Evolutionary conservation across 2,797 vertebrate genomes (phyloP).

Genomic region (Anguilla marmorata): DNA sequence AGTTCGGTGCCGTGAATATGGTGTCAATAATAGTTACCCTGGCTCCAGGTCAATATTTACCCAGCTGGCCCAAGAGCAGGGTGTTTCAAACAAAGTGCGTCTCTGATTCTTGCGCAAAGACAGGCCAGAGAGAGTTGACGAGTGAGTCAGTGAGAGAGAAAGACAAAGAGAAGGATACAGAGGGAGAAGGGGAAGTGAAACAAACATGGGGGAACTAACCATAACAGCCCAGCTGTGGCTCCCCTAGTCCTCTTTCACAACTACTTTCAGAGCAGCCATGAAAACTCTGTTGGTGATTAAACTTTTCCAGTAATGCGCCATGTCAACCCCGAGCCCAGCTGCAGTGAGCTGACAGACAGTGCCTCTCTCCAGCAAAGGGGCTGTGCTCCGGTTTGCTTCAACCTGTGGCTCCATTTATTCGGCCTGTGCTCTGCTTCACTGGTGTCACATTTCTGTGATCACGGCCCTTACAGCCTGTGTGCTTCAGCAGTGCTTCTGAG

Average conservation of each 20-base stretch:
- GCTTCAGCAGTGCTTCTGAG: constrained; percentile 28
- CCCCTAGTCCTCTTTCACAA: background rate
- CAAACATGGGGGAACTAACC: background rate
- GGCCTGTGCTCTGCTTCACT: background rate
- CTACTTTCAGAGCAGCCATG: background rate
- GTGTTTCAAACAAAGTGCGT: constrained; percentile 4
- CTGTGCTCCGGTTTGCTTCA: background rate
- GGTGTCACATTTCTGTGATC: background rate
- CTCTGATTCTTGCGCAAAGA: background rate
- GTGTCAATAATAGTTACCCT: constrained; percentile 23
- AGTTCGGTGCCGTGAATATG: background rate
- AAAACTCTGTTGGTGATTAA: background rate
- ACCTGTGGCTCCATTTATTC: background rate
- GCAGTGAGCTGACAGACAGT: background rate
- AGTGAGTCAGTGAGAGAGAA: background rate
- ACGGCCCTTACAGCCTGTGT: constrained; percentile 32
- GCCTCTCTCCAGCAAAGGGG: background rate
- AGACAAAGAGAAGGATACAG: background rate
- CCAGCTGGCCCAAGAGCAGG: background rate
- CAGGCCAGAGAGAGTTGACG: background rate
- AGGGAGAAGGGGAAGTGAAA: background rate
- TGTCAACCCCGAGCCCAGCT: background rate
- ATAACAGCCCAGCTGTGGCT: background rate
- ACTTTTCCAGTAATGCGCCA: constrained; percentile 16
- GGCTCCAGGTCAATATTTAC: constrained; percentile 26